These are phyloP conservation scores for Neodiprion pinetum DNA, from an alignment of 1,140 invertebrate genomes.

Conservation along the genomic window DNA sequence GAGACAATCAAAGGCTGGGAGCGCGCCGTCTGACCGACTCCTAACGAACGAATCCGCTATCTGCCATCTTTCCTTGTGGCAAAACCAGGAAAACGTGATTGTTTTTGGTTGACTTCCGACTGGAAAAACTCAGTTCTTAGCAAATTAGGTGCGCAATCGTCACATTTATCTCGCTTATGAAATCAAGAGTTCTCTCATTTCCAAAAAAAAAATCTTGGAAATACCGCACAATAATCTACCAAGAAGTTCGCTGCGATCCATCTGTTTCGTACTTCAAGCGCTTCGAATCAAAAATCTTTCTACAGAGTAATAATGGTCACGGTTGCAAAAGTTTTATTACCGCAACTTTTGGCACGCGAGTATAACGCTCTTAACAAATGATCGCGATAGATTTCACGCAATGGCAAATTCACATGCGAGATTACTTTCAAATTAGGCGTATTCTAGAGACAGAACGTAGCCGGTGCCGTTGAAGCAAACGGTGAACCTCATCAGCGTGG, in stretches of 20 bases:
- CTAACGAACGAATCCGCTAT: slow-evolving; percentile 48
- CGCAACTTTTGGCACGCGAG: too few species aligned
- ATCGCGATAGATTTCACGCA: background rate
- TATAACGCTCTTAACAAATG: too few species aligned
- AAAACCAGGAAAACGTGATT: background rate
- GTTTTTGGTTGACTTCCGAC: background rate
- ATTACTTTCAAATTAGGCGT: too few species aligned
- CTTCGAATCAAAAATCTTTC: too few species aligned
- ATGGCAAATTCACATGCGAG: background rate
- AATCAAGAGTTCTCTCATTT: too few species aligned
- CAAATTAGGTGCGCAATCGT: background rate
- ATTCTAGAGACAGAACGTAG: too few species aligned
- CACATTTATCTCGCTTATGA: background rate
- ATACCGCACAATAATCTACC: too few species aligned
- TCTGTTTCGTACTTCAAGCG: too few species aligned
- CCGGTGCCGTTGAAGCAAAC: background rate
- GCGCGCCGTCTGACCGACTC: slow-evolving; percentile 42
- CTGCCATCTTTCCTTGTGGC: slow-evolving; percentile 34
- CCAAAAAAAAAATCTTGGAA: too few species aligned
- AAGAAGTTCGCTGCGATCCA: too few species aligned
- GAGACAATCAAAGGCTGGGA: slow-evolving; percentile 62
- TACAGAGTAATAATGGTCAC: too few species aligned
- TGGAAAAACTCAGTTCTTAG: background rate
- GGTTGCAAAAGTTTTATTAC: too few species aligned
- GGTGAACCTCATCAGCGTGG: background rate